Base-by-base conservation (phyloP, 2,888 invertebrate genomes). In the Idaea dimidiata region DNA sequence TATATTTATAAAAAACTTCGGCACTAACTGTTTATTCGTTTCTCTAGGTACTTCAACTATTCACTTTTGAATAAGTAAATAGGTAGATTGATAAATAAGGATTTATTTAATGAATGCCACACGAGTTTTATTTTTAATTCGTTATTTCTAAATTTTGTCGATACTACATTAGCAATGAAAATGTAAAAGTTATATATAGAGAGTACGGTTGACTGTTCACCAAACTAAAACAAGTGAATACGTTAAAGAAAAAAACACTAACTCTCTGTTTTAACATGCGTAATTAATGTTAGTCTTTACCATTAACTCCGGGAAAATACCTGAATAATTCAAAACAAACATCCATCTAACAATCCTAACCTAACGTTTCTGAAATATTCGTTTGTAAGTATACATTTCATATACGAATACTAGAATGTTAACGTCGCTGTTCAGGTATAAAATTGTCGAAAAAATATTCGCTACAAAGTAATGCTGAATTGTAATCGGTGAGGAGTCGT, bases 401-500 rank as follows among this genome's bases (percentile, higher is more conserved):
- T 3, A 43, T 14, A 43, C 43, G 14, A 14, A 43, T 43, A 43
- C 7, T 10, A 43, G 10, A 14, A 43, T 43, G 43, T 8, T 43
- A 10, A 14, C 14, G 10, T 43, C 10, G 10, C 43, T 43, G 8
- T 43, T 43, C 10, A 14, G 14, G 43, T 43, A 24, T 43, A 4
- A 43, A 43, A 1, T 14, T 43, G 43, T 14, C 10, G 10, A 43
- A 43, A 43, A 43, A 7, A 14, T 43, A 43, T 43, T 43, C 43
- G 43, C 43, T 10, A 43, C 63, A 43, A 43, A 43, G 14, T 43
- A 43, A 43, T 43, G 43, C 43, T 8, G 10, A 43, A 43, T 43
- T 43, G 10, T 43, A 43, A 43, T 43, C 14, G 64, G 62, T 59
- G 64, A 61, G 60, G 61, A 67, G 59, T 63, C 71, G 73, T 61